Base-by-base conservation (phyloP, 2,113 vertebrate genomes). In the Progne subis region DNA sequence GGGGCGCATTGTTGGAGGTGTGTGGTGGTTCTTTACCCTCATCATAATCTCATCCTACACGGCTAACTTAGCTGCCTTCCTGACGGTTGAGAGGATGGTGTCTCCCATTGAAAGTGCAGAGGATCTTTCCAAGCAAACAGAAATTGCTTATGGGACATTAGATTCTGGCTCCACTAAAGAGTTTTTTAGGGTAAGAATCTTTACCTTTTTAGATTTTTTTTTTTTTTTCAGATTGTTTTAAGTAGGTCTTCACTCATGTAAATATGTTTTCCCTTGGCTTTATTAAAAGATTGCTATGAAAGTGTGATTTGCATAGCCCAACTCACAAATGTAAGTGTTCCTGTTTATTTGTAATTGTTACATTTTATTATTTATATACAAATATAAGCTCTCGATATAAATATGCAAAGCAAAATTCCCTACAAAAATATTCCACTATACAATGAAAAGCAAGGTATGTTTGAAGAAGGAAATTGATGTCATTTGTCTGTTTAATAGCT, bases 1-100 rank as follows among this genome's bases (percentile, higher is more conserved):
- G 95, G 99, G 99, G 74, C 99, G 99, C 91, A 99, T 99, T 96
- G 99, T 99, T 95, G 99, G 99, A 94, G 99, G 99, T 79, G 99
- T 99, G 84, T 99, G 99, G 99, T 99, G 99, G 99, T 99, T 99
- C 98, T 99, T 99, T 98, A 99, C 99, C 97, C 98, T 99, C 96
- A 99, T 99, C 98, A 99, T 99, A 98, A 99, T 99, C 98, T 99
- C 99, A 94, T 99, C 99, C 97, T 99, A 99, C 98, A 99, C 99
- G 98, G 99, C 99, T 97, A 99, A 99, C 98, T 98, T 99, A 98
- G 99, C 99, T 98, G 99, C 99, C 96, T 99, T 99, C 98, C 99
- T 99, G 96, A 99, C 99, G 23, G 99, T 99, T 63, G 99, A 99
- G 98, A 98, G 99, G 97, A 99, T 99, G 99, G 99, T 99, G 83